These are phyloP conservation scores for Brachionus paranguensis DNA, from an alignment of 1,140 invertebrate genomes.

Conservation along the genomic window DNA sequence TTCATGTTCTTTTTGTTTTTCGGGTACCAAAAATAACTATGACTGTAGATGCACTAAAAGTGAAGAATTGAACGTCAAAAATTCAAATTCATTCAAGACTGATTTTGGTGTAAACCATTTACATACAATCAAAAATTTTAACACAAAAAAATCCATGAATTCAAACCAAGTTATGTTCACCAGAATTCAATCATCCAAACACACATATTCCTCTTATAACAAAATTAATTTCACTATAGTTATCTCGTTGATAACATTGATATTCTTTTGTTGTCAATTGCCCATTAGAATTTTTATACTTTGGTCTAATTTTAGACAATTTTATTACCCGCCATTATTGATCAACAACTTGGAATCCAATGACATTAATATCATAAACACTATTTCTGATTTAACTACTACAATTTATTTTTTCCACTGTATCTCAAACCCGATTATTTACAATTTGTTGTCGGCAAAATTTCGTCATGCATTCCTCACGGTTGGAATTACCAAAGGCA, in stretches of 20 bases:
- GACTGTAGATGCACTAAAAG: background rate
- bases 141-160: background rate
- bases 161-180: background rate
- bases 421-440: slow-evolving; percentile 38
- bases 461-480: slow-evolving; percentile 23
- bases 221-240: slow-evolving; percentile 29
- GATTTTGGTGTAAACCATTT: background rate
- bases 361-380: background rate
- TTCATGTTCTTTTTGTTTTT: slow-evolving; percentile 28
- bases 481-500: background rate
- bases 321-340: background rate
- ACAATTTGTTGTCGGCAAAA: slow-evolving; percentile 28
- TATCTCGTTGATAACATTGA: slow-evolving; percentile 21
- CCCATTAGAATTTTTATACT: slow-evolving; percentile 14
- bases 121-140: background rate
- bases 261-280: slow-evolving; percentile 38
- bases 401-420: slow-evolving; percentile 19
- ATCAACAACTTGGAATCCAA: background rate
- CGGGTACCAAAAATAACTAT: background rate
- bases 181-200: background rate
- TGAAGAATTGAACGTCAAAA: background rate
- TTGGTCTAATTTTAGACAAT: slow-evolving; percentile 26
- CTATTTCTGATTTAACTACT: background rate
- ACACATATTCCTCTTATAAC: background rate
- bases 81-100: background rate